Evolutionary conservation across 1,140 invertebrate genomes (phyloP), one percentile per base, ranked within the genome.

Genomic region (Papilio polyxenes): DNA sequence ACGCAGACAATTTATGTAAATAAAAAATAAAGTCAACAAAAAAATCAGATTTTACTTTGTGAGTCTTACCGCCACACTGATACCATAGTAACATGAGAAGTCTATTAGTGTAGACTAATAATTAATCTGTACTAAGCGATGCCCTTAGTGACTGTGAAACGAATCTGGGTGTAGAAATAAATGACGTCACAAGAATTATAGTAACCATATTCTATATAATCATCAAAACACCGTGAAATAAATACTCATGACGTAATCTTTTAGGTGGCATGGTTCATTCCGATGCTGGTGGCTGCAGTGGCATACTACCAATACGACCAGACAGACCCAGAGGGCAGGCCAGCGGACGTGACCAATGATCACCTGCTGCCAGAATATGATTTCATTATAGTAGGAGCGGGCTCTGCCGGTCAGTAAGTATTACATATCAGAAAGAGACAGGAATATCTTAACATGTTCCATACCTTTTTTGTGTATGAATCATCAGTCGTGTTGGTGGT

Each of bases 371-470:
- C 95, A 1, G 95, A 96, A 7, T 98, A 98, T 83, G 97, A 98
- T 91, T 98, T 98, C 85, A 97, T 98, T 81, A 95, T 98, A 82
- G 96, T 99, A n/a, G 99, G 99, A 0, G 98, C 97, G 1, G 99
- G 99, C 11, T 99, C 98, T 0, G 98, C 98, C 86, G 99, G 98
- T 97, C 90, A 85, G 85, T 96, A 87, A 88, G 86, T 90, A 86
- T 82, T 78, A 20, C 8, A 75, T 75, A 69, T 0, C 20, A 4
- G 3, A 13, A 31, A 6, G 11, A 37, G 13, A 0, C 5, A 37
- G 65, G 9, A 40, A 69, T 37, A 31, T 37, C 31, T 31, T 65
- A 31, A 8, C 2, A n/a, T 17, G 17, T 59, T 0, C 13, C 51
- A 53, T 53, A 15, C 40, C 7, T 44, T 44, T 44, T 44, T 44